Conservation (phyloP, 2,797 vertebrate species). For the Coendou prehensilis region DNA sequence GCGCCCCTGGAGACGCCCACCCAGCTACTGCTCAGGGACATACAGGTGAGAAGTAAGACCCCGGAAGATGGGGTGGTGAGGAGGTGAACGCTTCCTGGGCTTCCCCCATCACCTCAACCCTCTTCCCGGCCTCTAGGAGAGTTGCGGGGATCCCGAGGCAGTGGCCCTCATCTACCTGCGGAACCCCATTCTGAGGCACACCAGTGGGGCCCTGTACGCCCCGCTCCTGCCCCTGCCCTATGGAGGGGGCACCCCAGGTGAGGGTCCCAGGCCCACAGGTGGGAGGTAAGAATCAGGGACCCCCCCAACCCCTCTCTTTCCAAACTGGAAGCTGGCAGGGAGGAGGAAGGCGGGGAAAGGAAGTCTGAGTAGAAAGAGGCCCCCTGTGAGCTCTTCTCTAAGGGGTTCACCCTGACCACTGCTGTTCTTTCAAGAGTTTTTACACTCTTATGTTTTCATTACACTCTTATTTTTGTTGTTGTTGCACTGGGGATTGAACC, state of each 20-base stretch:
- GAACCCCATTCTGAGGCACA: slow-evolving; percentile 97
- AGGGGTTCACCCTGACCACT: neutral
- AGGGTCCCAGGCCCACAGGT: slow-evolving; percentile 79
- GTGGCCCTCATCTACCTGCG: slow-evolving; percentile 97
- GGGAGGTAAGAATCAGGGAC: neutral
- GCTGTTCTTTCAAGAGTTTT: neutral
- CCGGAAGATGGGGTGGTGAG: neutral
- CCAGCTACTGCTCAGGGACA: slow-evolving; percentile 96
- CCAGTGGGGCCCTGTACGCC: slow-evolving; percentile 95
- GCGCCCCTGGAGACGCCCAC: slow-evolving; percentile 96
- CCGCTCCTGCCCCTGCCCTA: slow-evolving; percentile 97
- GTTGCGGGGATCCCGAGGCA: slow-evolving; percentile 93
- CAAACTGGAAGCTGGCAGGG: neutral
- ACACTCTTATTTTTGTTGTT: neutral
- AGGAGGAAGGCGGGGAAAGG: neutral
- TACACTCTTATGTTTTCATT: neutral
- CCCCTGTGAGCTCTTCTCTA: neutral
- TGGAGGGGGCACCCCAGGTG: slow-evolving; percentile 94
- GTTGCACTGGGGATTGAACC: neutral
- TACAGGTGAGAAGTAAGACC: slow-evolving; percentile 91
- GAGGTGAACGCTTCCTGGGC: neutral
- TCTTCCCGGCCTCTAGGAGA: slow-evolving; percentile 90
- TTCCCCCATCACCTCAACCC: neutral
- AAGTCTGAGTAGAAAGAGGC: neutral
- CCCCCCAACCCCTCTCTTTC: neutral